These are phyloP conservation scores for Todus mexicanus DNA, from an alignment of 2,797 vertebrate genomes.

Conservation along the genomic window DNA sequence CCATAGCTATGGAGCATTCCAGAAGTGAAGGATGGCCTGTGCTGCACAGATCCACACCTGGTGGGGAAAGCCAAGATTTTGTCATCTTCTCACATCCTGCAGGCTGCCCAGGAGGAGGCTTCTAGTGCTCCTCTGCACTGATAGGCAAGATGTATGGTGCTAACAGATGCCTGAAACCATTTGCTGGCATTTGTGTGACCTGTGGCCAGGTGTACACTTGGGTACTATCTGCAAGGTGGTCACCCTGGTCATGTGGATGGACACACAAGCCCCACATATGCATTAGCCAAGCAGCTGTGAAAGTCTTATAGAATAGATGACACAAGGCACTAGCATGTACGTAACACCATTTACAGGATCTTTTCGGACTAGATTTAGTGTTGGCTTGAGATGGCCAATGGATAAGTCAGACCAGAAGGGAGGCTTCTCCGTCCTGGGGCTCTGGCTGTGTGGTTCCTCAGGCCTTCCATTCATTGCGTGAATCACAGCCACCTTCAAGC, in stretches of 20 bases:
- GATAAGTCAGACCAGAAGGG: not conserved
- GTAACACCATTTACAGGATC: not conserved
- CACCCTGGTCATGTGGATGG: not conserved
- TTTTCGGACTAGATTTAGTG: not conserved
- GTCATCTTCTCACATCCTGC: not conserved
- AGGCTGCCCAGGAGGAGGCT: not conserved
- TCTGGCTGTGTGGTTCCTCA: not conserved
- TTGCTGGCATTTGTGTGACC: not conserved
- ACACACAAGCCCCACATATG: not conserved
- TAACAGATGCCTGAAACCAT: not conserved
- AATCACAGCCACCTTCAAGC: not conserved
- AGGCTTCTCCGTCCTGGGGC: not conserved
- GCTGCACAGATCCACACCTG: not conserved
- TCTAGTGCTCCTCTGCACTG: not conserved
- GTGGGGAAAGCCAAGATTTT: not conserved
- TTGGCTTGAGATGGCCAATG: not conserved
- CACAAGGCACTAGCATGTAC: not conserved
- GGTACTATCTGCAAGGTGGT: not conserved
- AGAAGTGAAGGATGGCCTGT: not conserved
- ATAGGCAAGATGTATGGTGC: rapidly evolving
- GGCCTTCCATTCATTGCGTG: not conserved
- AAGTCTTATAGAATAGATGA: not conserved
- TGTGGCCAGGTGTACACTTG: not conserved
- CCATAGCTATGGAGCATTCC: not conserved
- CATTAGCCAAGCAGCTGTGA: not conserved